Percentiles rank a stretch among this genome's conserved stretches.
These are phyloP conservation scores for Mercenaria mercenaria DNA, from an alignment of 1,140 invertebrate genomes.

Conservation along the genomic window DNA sequence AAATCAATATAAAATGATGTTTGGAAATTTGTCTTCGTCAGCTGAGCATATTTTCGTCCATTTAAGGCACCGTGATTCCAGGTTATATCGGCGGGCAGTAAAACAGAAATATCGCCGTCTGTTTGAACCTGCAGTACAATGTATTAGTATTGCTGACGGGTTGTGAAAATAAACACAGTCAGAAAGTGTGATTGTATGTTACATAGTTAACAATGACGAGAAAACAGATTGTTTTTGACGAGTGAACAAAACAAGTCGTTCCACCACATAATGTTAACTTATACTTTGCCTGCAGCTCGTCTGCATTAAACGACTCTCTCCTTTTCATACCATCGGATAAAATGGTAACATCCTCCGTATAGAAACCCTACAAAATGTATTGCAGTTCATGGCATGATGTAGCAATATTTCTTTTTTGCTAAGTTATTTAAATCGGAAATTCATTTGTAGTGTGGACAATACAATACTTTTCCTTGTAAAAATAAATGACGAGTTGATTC, in stretches of 20 bases:
- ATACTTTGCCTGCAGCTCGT: conserved; percentile 17
- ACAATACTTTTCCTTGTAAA: too few species aligned
- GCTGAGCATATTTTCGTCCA: background rate
- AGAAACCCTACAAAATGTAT: conserved; percentile 38
- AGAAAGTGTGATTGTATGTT: conserved; percentile 25
- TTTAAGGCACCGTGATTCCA: conserved; percentile 42
- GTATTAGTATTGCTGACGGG: conserved; percentile 38
- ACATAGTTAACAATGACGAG: conserved; percentile 38
- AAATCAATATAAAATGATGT: conserved; percentile 28
- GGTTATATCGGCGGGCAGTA: background rate
- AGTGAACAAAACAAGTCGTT: background rate
- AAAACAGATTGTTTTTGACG: background rate
- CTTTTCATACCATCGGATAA: conserved; percentile 3
- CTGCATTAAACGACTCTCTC: background rate
- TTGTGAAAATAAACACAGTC: conserved; percentile 3
- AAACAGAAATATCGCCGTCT: conserved; percentile 6
- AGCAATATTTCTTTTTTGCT: too few species aligned
- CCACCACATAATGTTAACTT: conserved; percentile 43
- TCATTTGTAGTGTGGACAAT: too few species aligned
- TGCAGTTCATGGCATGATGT: too few species aligned
- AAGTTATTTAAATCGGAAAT: too few species aligned
- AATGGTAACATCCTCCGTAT: conserved; percentile 15
- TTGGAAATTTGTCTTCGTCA: background rate
- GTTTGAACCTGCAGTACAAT: conserved; percentile 25
- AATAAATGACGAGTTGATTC: too few species aligned